Evolutionary conservation across 2,797 vertebrate species (phyloP).

Genomic region (Prunella strophiata): DNA sequence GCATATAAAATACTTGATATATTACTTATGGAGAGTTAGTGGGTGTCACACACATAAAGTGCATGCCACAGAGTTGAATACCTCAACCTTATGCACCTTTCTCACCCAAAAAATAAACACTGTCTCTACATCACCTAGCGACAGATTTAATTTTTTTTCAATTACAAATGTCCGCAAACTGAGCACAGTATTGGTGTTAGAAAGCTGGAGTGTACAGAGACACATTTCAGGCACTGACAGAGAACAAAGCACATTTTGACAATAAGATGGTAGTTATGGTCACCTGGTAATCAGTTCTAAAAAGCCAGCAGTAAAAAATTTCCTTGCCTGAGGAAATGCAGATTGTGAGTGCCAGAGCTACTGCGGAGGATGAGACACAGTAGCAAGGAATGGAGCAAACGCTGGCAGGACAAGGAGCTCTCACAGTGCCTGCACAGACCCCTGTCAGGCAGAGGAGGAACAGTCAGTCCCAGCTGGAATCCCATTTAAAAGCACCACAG

Average conservation of each 20-base stretch:
- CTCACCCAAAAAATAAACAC: neutral
- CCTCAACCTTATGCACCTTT: neutral
- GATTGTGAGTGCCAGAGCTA: neutral
- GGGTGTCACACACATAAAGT: neutral
- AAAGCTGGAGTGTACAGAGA: neutral
- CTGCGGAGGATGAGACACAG: neutral
- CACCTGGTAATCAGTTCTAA: neutral
- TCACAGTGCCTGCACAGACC: neutral
- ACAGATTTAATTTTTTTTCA: neutral
- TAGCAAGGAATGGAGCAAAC: neutral
- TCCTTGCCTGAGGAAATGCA: neutral
- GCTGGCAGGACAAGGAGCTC: neutral
- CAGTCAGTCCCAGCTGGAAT: neutral
- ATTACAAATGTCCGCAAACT: neutral
- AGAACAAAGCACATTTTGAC: neutral
- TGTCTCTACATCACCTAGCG: neutral
- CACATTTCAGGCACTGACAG: neutral
- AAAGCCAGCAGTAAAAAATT: neutral
- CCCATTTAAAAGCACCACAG: neutral
- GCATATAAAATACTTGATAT: neutral
- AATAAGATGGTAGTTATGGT: neutral
- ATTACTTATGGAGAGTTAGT: neutral
- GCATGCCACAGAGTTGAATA: neutral
- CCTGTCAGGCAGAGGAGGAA: neutral
- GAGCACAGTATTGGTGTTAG: neutral